phyloP scores from a whole-genome alignment of 2,888 invertebrate species.

The Gerosis bhagava region DNA sequence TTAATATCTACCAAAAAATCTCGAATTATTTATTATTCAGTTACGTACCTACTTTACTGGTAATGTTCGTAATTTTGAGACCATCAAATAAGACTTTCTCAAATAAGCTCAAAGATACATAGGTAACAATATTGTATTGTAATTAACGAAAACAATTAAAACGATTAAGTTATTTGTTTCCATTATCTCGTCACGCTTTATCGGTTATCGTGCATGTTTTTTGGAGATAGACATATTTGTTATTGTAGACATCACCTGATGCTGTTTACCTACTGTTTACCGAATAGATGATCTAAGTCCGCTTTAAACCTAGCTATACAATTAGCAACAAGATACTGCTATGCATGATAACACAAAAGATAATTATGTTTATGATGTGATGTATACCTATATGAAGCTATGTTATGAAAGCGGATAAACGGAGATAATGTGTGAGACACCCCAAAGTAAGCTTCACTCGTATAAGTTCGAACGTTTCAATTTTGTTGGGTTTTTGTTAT shows the following conservation, averaged over 20 bases:
- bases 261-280: constrained; percentile 31
- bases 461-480: constrained; percentile 42
- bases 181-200: constrained; percentile 3
- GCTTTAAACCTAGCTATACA: neutral
- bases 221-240: constrained; percentile 16
- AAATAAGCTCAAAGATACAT: no score
- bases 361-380: no score
- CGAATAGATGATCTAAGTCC: constrained; percentile 30
- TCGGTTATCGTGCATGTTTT: constrained; percentile 26
- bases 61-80: no score
- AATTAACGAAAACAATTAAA: no score
- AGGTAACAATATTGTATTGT: no score
- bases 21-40: no score
- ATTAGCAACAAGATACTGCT: neutral
- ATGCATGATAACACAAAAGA: neutral
- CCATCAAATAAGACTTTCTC: no score
- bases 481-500: constrained; percentile 65
- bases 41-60: no score
- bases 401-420: constrained; percentile 8
- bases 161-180: no score
- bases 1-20: no score
- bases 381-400: constrained; percentile 6
- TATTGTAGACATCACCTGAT: constrained; percentile 20
- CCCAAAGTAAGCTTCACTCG: constrained; percentile 16
- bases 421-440: constrained; percentile 5